Evolutionary conservation across 2,113 vertebrate species (phyloP).

Genomic region (Pantherophis guttatus): DNA sequence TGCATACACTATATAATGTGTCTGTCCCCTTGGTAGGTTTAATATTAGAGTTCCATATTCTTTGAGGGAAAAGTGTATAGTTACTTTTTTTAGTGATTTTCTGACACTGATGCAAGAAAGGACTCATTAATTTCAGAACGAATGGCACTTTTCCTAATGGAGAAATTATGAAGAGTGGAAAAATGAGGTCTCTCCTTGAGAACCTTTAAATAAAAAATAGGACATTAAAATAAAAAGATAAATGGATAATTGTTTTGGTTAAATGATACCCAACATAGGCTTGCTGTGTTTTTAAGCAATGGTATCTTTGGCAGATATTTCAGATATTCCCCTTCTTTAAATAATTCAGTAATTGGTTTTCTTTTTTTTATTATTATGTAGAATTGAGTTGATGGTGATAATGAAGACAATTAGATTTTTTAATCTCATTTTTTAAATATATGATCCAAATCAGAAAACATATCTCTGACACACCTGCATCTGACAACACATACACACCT

Average conservation of each 20-base stretch:
- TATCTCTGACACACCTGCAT: background rate
- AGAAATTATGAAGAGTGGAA: background rate
- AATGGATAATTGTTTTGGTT: background rate
- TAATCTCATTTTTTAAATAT: background rate
- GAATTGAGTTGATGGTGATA: background rate
- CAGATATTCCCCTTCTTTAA: background rate
- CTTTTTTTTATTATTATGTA: background rate
- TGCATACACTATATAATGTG: constrained; percentile 1
- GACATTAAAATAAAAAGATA: background rate
- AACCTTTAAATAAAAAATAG: constrained; percentile 2
- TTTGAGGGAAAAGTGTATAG: background rate
- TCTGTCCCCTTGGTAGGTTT: constrained; percentile 26
- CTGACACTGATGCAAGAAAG: background rate
- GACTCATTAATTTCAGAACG: background rate
- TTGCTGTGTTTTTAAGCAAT: background rate
- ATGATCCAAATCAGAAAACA: background rate
- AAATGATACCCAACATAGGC: background rate
- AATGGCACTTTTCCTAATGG: background rate
- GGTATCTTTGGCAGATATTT: background rate
- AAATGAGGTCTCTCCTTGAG: background rate
- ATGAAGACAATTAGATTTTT: background rate
- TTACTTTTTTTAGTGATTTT: background rate
- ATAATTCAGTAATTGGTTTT: background rate
- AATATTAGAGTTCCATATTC: constrained; percentile 18
- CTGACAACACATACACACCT: background rate